A percentile compares a stretch with the other conserved stretches of the same genome.
Conservation (phyloP, 92 coral and sea anemone genomes). For the Bergia puertoricense region DNA sequence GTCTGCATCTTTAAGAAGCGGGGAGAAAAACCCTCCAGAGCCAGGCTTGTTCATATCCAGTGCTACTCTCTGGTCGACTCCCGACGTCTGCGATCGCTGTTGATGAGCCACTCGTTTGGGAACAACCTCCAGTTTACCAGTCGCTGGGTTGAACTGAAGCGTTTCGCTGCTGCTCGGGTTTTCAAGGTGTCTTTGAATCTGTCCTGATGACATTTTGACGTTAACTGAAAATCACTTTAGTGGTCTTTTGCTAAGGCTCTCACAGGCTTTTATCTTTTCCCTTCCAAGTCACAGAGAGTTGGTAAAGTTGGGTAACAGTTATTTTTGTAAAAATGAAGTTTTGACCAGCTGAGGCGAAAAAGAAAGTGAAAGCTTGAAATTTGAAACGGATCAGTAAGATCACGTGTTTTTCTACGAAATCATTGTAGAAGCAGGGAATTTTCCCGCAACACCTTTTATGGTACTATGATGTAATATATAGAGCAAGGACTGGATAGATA, state of each 20-base stretch:
- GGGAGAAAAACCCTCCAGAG: slow-evolving; percentile 67
- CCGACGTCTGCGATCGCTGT: slow-evolving; percentile 11
- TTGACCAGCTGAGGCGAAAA: not conserved
- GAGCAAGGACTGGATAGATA: too few relatives aligned
- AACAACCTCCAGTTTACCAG: slow-evolving; percentile 73
- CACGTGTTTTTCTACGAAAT: slow-evolving; percentile 3
- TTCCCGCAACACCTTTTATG: not conserved
- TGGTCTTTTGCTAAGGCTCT: too few relatives aligned
- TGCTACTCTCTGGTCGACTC: slow-evolving; percentile 51
- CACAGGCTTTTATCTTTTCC: not conserved
- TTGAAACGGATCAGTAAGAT: not conserved
- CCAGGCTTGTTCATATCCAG: slow-evolving; percentile 80
- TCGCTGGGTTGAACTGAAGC: slow-evolving; percentile 73
- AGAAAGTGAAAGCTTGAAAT: not conserved
- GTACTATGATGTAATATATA: too few relatives aligned
- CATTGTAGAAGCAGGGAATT: not conserved
- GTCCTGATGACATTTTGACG: slow-evolving; percentile 16
- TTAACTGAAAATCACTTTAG: too few relatives aligned
- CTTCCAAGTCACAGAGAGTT: not conserved
- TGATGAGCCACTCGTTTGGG: slow-evolving; percentile 37
- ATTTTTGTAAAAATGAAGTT: too few relatives aligned
- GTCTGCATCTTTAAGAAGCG: not conserved
- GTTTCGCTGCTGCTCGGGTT: slow-evolving; percentile 46
- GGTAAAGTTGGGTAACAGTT: too few relatives aligned
- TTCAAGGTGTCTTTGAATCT: slow-evolving; percentile 52